phyloP scores from a whole-genome alignment of 2,888 invertebrate genomes.

The Peribatodes rhomboidaria region DNA sequence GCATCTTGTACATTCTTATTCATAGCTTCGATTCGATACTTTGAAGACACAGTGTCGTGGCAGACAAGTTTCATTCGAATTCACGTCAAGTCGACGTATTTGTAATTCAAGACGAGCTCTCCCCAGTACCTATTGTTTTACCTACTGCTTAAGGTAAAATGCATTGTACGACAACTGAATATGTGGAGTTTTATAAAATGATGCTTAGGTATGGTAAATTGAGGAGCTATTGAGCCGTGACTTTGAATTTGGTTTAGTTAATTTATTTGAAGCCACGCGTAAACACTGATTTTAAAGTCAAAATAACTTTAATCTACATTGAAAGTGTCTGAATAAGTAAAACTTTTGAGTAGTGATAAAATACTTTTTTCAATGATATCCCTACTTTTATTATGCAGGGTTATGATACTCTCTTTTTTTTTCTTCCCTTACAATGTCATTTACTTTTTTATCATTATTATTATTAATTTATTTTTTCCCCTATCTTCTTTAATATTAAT shows the following conservation, averaged over 20 bases:
- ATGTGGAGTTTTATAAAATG: slow-evolving; percentile 14
- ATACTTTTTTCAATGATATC: background rate
- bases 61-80: slow-evolving; percentile 72
- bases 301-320: background rate
- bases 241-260: slow-evolving; percentile 6
- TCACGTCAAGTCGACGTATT: slow-evolving; percentile 80
- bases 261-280: background rate
- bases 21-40: slow-evolving; percentile 19
- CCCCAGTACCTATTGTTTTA: slow-evolving; percentile 80
- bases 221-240: slow-evolving; percentile 15
- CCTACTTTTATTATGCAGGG: background rate
- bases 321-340: background rate
- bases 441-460: no score
- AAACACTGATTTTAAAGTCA: slow-evolving; percentile 1
- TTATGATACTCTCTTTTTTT: no score
- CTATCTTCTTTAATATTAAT: no score
- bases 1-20: slow-evolving; percentile 18
- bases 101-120: slow-evolving; percentile 82
- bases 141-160: slow-evolving; percentile 63
- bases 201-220: slow-evolving; percentile 31
- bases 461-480: no score
- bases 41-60: slow-evolving; percentile 31
- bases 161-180: slow-evolving; percentile 45
- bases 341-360: background rate
- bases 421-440: no score